Percentiles rank a stretch among this genome's conserved stretches.
phyloP scores from a whole-genome alignment of 2,113 vertebrate genomes.

The Amblyopsis rosae region DNA sequence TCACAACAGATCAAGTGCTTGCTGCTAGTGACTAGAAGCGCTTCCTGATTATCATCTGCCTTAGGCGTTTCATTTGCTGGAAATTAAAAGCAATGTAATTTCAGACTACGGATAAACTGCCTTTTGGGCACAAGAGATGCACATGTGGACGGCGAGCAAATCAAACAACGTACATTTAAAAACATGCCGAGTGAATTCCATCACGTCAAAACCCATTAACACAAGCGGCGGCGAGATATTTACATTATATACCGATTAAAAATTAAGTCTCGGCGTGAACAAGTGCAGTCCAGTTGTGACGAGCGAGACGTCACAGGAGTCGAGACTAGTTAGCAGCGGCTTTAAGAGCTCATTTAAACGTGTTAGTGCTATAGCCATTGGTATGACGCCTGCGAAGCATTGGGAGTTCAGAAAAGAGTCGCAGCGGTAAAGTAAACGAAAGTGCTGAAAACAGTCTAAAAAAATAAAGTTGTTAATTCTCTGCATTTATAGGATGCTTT shows the following conservation, averaged over 20 bases:
- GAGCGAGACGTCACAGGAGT: constrained; percentile 46
- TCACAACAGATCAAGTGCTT: constrained; percentile 6
- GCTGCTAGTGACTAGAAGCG: constrained; percentile 36
- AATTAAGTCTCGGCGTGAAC: constrained; percentile 49
- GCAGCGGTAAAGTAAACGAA: constrained; percentile 46
- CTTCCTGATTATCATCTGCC: constrained; percentile 59
- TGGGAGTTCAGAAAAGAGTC: constrained; percentile 43
- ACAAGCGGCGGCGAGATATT: constrained; percentile 68
- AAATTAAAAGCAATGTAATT: too few relatives aligned
- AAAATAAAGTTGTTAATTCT: constrained; percentile 83
- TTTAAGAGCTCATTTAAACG: constrained; percentile 52
- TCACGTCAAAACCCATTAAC: constrained; percentile 49
- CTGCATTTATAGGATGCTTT: constrained; percentile 66
- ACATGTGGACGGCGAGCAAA: constrained; percentile 28
- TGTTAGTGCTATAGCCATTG: constrained; percentile 57
- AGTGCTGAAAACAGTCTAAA: constrained; percentile 73
- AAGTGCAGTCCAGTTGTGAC: constrained; percentile 56
- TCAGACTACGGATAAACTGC: constrained; percentile 14
- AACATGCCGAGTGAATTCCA: constrained; percentile 40
- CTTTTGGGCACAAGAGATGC: constrained; percentile 17
- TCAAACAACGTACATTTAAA: constrained; percentile 36
- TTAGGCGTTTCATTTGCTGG: constrained; percentile 27
- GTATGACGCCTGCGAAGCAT: constrained; percentile 50
- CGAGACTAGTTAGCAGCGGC: constrained; percentile 56
- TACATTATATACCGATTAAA: constrained; percentile 64